Base-by-base conservation (phyloP, 1,140 invertebrate species). In the Drosophila pachea region DNA sequence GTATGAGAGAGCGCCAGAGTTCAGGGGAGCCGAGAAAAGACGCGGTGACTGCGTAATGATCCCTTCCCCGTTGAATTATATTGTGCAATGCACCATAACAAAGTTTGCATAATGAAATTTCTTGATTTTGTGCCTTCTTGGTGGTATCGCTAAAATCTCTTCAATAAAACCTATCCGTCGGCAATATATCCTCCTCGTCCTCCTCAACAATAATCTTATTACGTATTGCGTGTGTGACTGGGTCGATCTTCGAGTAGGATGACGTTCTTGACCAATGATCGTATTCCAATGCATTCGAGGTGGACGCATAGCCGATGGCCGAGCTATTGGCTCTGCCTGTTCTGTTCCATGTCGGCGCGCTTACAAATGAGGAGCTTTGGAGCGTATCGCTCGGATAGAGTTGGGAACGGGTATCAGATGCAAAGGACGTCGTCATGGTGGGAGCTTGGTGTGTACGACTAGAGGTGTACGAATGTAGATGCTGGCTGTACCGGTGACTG, bases 201-300 rank as follows among this genome's bases (percentile, higher is more conserved):
- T 88, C 86, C 63, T 88, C 86, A 61, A 88, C 82, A 43, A 88
- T 88, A 42, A 88, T 73, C 68, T 88, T 88, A 74, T 88, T 88
- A 70, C 86, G 86, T 69, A 88, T 88, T 66, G 73, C 86, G 62
- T 83, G 78, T 42, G 86, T 83, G 61, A 88, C 71, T n/a, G 76
- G 86, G 33, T 88, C 86, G 67, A 76, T 71, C 48, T 88, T 74
- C 49, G 73, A 64, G 35, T 75, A 72, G 70, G 86, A 74, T 59
- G 86, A 74, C 59, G 73, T 47, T 43, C 40, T 43, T 53, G 72
- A 59, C 64, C 56, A 61, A 43, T 43, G 22, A 58, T 70, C 68
- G 48, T 49, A 50, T 38, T 68, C 66, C 59, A 43, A 38, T 53
- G 53, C 40, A 40, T 64, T 64, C 16, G 42, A 14, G 29, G 48